phyloP scores from a whole-genome alignment of 2,888 invertebrate species.

The Hipparchia sbordonii region DNA sequence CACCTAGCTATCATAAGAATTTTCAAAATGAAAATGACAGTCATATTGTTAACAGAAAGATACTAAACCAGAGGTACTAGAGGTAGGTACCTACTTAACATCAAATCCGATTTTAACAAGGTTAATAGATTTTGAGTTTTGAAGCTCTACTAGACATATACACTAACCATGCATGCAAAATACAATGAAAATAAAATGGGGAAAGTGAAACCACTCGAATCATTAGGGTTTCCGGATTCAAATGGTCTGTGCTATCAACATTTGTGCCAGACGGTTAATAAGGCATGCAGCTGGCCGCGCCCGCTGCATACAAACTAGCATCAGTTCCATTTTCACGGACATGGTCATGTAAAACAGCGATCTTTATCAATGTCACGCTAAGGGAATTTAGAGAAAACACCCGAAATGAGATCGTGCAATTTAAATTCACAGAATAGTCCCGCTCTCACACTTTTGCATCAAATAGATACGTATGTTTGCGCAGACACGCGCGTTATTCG shows the following conservation, averaged over 20 bases:
- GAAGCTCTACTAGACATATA: background rate
- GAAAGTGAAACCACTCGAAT: conserved; percentile 15
- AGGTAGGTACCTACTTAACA: too few relatives aligned
- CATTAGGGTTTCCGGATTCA: conserved; percentile 20
- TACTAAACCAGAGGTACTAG: too few relatives aligned
- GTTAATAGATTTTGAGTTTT: too few relatives aligned
- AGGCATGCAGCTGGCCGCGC: conserved; percentile 47
- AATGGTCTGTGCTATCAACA: conserved; percentile 35
- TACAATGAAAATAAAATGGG: background rate
- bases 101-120: too few relatives aligned
- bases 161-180: background rate
- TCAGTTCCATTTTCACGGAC: conserved; percentile 66
- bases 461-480: conserved; percentile 22
- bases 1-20: too few relatives aligned
- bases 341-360: conserved; percentile 62
- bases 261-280: conserved; percentile 59
- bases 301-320: conserved; percentile 50
- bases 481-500: conserved; percentile 17
- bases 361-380: conserved; percentile 73
- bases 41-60: too few relatives aligned
- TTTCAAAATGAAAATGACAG: too few relatives aligned
- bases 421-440: conserved; percentile 42
- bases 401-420: conserved; percentile 49
- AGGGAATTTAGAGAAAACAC: conserved; percentile 62
- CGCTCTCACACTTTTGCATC: conserved; percentile 27